Conservation (phyloP, 92 coral and sea anemone species). For the Phymanthus crucifer region DNA sequence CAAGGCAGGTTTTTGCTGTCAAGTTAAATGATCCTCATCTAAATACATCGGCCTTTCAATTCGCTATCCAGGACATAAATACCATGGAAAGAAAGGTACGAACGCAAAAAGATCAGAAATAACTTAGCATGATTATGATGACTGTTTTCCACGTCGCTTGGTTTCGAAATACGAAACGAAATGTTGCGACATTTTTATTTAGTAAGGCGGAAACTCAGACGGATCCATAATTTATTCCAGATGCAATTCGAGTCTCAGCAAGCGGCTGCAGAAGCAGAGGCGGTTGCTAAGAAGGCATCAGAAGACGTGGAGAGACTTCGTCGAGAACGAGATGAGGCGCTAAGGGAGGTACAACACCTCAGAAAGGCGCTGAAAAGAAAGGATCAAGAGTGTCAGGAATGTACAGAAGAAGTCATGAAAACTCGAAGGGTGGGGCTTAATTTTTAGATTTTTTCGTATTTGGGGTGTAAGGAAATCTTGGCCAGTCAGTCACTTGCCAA, state of each 20-base stretch:
- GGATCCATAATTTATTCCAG: neutral
- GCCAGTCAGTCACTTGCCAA: no score
- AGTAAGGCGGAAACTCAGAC: no score
- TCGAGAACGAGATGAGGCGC: conserved; percentile 89
- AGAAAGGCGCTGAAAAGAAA: conserved; percentile 72
- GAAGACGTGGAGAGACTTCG: conserved; percentile 70
- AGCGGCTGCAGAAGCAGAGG: conserved; percentile 37
- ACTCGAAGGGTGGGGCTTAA: conserved; percentile 59
- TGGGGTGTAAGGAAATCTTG: no score
- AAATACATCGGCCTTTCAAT: conserved; percentile 74
- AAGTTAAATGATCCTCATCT: conserved; percentile 72
- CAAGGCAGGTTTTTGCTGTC: conserved; percentile 73
- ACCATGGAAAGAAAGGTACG: conserved; percentile 38
- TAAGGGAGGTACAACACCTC: conserved; percentile 77
- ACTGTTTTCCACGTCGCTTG: no score
- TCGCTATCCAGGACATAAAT: conserved; percentile 86
- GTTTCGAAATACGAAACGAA: no score
- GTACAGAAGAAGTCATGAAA: conserved; percentile 73
- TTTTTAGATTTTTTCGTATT: no score
- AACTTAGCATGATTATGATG: no score
- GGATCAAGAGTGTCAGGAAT: conserved; percentile 55
- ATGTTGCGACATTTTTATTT: no score
- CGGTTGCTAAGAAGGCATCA: conserved; percentile 56
- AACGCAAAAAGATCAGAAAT: no score
- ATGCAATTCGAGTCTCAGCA: conserved; percentile 59